These are phyloP conservation scores for Drosophila persimilis DNA, from an alignment of 1,140 invertebrate species.

Conservation along the genomic window DNA sequence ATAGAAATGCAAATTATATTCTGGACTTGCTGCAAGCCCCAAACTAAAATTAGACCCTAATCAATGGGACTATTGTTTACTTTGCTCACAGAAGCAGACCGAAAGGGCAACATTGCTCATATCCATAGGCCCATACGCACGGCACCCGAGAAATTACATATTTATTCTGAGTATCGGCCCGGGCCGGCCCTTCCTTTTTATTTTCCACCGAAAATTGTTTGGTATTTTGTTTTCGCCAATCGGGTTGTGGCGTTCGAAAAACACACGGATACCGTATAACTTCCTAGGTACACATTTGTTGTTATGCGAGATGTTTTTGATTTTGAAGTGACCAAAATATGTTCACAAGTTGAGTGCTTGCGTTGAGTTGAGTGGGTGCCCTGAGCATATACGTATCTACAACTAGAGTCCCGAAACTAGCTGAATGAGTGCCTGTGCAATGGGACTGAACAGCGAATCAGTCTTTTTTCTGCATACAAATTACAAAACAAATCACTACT, in stretches of 20 bases:
- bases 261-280: no score
- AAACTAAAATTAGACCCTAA: constrained; percentile 59
- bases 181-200: no score
- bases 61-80: constrained; percentile 61
- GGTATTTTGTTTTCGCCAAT: no score
- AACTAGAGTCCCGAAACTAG: no score
- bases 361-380: no score
- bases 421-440: neutral
- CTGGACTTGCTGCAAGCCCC: constrained; percentile 29
- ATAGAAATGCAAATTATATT: constrained; percentile 59
- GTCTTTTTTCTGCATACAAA: constrained; percentile 46
- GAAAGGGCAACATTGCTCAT: constrained; percentile 11
- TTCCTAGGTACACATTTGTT: no score
- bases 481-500: constrained; percentile 61
- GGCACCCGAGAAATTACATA: constrained; percentile 11
- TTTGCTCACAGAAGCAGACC: constrained; percentile 26
- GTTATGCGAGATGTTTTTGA: neutral
- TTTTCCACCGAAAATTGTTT: no score
- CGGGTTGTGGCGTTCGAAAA: no score
- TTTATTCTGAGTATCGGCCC: neutral
- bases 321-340: no score
- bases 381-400: neutral
- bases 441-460: constrained; percentile 24
- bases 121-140: constrained; percentile 3
- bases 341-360: no score